Evolutionary conservation across 2,797 vertebrate genomes (phyloP).

Genomic region (Intellagama lesueurii): DNA sequence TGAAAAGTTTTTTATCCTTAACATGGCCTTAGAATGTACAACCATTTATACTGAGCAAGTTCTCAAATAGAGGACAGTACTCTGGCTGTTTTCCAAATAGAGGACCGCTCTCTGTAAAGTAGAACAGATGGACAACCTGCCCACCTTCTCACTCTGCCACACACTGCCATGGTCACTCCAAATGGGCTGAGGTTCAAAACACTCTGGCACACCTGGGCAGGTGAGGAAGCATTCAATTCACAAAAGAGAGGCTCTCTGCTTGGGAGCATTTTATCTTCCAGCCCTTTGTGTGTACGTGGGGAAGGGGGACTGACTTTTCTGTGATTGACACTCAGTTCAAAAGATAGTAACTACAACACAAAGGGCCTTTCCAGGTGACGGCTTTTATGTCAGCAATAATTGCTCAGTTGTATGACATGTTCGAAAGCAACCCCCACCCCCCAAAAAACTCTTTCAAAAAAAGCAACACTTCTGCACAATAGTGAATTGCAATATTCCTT

Average conservation of each 20-base stretch:
- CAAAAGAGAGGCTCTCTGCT: too few species aligned
- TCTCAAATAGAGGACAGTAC: neutral
- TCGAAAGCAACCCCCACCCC: neutral
- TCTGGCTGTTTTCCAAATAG: neutral
- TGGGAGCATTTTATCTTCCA: too few species aligned
- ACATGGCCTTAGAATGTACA: neutral
- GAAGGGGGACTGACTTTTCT: too few species aligned
- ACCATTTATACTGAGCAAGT: neutral
- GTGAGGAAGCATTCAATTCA: too few species aligned
- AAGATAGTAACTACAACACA: neutral
- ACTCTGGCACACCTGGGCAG: too few species aligned
- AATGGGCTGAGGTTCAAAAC: too few species aligned
- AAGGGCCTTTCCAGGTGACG: neutral
- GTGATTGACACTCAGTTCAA: neutral
- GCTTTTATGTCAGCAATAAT: neutral
- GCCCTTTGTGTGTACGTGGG: too few species aligned
- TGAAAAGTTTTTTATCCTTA: neutral
- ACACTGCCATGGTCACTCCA: too few species aligned
- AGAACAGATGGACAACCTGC: too few species aligned
- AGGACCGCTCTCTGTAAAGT: neutral
- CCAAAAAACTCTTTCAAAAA: neutral
- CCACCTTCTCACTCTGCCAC: too few species aligned
- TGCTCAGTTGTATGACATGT: neutral
- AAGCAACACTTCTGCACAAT: neutral
- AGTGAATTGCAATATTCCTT: neutral